Evolutionary conservation across 1,140 invertebrate genomes (phyloP).

Genomic region (Heliconius hewitsoni): DNA sequence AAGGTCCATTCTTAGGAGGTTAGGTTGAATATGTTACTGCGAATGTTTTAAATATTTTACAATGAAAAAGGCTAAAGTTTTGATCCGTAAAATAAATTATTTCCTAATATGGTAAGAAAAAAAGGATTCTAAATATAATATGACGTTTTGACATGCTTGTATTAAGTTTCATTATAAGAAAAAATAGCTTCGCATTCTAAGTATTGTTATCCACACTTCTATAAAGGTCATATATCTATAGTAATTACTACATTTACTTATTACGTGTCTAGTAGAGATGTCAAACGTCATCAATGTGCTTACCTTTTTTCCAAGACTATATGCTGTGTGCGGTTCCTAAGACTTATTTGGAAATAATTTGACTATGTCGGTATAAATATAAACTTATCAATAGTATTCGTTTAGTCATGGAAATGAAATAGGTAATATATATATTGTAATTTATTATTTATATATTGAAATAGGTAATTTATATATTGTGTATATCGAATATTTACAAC

Average conservation of each 20-base stretch:
- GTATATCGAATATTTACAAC: background rate
- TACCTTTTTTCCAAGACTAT: background rate
- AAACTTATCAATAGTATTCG: too few relatives aligned
- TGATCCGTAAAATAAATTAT: too few relatives aligned
- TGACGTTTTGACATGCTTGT: too few relatives aligned
- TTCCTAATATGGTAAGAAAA: too few relatives aligned
- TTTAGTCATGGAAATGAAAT: too few relatives aligned
- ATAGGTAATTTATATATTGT: background rate
- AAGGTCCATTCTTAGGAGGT: background rate
- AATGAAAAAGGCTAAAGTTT: background rate
- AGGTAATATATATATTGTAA: background rate
- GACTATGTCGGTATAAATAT: background rate
- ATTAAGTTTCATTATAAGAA: too few relatives aligned
- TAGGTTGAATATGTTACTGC: background rate
- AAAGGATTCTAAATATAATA: too few relatives aligned
- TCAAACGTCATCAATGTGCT: background rate
- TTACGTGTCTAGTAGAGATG: background rate
- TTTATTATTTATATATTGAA: too few relatives aligned
- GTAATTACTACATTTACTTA: background rate
- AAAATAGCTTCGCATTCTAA: too few relatives aligned
- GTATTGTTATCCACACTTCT: background rate
- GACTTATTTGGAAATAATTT: background rate
- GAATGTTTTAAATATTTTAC: background rate
- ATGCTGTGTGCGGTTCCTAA: background rate
- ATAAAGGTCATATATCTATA: background rate